These are phyloP conservation scores for Empis livida DNA, from an alignment of 2,888 invertebrate species.

Conservation along the genomic window DNA sequence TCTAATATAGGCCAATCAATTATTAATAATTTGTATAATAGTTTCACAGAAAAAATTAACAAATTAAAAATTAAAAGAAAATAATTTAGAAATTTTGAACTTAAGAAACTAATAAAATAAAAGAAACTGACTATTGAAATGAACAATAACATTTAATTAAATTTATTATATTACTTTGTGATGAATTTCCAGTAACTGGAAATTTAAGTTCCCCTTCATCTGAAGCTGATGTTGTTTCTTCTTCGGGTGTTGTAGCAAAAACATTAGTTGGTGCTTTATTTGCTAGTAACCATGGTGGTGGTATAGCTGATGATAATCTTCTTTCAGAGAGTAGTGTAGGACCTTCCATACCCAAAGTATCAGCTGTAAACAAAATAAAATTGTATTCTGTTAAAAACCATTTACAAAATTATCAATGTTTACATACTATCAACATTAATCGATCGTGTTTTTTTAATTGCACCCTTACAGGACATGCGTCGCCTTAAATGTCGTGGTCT, in stretches of 20 bases:
- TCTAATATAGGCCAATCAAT: too few species aligned
- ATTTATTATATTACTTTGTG: too few species aligned
- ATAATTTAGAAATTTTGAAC: too few species aligned
- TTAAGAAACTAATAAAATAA: not conserved
- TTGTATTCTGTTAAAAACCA: not conserved
- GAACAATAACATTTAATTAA: too few species aligned
- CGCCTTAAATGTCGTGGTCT: conserved; percentile 49
- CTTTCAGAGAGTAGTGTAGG: conserved; percentile 39
- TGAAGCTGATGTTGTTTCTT: conserved; percentile 8
- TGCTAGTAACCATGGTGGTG: conserved; percentile 34
- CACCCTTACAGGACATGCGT: conserved; percentile 80
- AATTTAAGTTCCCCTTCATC: not conserved
- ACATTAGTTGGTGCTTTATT: conserved; percentile 21
- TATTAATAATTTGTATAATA: too few species aligned
- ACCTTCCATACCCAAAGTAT: conserved; percentile 69
- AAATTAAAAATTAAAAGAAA: too few species aligned
- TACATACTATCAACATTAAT: conserved; percentile 80
- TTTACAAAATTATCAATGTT: not conserved
- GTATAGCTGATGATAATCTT: conserved; percentile 40
- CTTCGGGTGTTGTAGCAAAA: conserved; percentile 32
- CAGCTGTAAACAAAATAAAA: conserved; percentile 40
- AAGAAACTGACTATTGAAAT: too few species aligned
- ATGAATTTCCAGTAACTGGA: not conserved
- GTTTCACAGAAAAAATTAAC: too few species aligned
- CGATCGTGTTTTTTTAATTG: conserved; percentile 85